Conservation (phyloP, 2,888 invertebrate genomes). For the Lydus trimaculatus region DNA sequence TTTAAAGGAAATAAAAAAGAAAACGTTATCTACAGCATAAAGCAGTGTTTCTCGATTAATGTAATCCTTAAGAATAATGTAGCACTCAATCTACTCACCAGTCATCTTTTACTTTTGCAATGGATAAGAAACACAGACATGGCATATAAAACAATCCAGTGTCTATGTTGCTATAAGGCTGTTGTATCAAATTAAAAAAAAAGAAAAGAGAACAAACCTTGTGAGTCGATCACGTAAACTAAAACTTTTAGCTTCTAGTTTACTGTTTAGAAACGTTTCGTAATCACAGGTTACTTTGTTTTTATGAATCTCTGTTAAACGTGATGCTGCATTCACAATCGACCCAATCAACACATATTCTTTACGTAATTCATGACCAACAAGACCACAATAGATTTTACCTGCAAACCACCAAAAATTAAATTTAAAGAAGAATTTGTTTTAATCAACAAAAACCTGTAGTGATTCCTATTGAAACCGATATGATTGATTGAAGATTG, state of each 20-base stretch:
- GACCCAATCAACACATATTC: constrained; percentile 80
- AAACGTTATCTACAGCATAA: too few species aligned
- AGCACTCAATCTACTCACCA: too few species aligned
- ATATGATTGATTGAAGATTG: constrained; percentile 60
- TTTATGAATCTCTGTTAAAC: constrained; percentile 69
- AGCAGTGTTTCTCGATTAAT: too few species aligned
- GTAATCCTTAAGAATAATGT: too few species aligned
- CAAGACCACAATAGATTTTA: constrained; percentile 76
- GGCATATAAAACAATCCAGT: too few species aligned
- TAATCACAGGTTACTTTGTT: constrained; percentile 70
- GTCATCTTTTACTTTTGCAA: too few species aligned
- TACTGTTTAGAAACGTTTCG: constrained; percentile 71
- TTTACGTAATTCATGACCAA: constrained; percentile 73
- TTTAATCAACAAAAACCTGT: constrained; percentile 67
- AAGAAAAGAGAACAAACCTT: too few species aligned
- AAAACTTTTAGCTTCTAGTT: constrained; percentile 68
- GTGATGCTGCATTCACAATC: constrained; percentile 76
- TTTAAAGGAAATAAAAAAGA: too few species aligned
- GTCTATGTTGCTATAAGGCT: too few species aligned
- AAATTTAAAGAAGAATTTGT: too few species aligned
- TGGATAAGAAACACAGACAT: too few species aligned
- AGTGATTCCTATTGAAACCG: constrained; percentile 71
- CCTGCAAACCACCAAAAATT: constrained; percentile 61
- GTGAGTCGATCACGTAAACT: constrained; percentile 63
- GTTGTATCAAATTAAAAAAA: too few species aligned